Evolutionary conservation across 1,140 invertebrate genomes (phyloP).

Genomic region (Lepeophtheirus salmonis): DNA sequence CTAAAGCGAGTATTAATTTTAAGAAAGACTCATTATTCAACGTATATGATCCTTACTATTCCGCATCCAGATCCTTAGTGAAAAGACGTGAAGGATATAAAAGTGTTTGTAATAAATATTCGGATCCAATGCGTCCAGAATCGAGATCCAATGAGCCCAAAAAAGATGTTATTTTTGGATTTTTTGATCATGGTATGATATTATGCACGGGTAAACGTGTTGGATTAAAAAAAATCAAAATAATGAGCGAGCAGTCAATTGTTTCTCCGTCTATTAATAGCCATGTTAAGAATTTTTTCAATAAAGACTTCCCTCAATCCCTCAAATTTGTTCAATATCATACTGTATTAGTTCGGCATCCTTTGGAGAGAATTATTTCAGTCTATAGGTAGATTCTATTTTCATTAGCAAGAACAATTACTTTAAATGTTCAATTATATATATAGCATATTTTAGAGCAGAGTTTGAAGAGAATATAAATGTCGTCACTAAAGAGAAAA

Average conservation of each 20-base stretch:
- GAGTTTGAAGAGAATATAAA: neutral
- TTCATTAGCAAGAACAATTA: neutral
- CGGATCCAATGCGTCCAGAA: constrained; percentile 1
- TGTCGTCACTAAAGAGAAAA: neutral
- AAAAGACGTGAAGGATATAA: neutral
- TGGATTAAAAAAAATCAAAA: neutral
- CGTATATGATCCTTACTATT: neutral
- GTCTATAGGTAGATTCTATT: constrained; percentile 7
- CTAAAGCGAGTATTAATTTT: neutral
- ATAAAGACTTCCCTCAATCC: neutral
- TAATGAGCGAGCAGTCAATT: neutral
- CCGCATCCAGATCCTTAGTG: neutral
- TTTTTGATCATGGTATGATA: neutral
- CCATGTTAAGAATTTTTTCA: neutral
- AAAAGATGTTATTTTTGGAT: neutral
- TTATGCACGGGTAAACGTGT: neutral
- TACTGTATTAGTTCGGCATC: constrained; percentile 5
- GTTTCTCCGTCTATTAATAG: neutral
- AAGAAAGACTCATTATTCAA: neutral
- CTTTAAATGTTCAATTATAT: neutral
- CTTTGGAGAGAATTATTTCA: constrained; percentile 11
- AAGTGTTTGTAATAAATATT: neutral
- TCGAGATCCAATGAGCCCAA: neutral
- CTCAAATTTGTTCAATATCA: neutral
- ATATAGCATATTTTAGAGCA: neutral